Conservation (phyloP, 2,797 vertebrate genomes). For the Centroberyx gerrardi region DNA sequence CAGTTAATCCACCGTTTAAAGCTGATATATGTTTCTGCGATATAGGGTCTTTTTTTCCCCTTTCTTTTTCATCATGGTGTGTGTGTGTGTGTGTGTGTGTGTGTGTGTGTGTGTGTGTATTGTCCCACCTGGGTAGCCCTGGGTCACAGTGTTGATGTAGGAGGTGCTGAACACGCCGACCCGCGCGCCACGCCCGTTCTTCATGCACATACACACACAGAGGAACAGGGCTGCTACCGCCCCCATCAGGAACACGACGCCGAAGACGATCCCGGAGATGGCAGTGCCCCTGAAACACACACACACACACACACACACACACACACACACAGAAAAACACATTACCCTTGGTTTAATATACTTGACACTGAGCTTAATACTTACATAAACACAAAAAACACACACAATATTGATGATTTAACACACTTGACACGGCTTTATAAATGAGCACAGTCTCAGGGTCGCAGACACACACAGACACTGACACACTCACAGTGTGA, state of each 20-base stretch:
- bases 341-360: neutral
- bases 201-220: slow-evolving; percentile 94
- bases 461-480: too few species aligned
- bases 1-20: too few species aligned
- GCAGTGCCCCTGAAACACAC: slow-evolving; percentile 89
- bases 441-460: too few species aligned
- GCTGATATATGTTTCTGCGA: too few species aligned
- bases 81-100: slow-evolving; percentile 15
- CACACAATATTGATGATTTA: too few species aligned
- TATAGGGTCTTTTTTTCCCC: too few species aligned
- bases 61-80: neutral
- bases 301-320: slow-evolving; percentile 49
- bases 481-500: neutral
- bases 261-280: slow-evolving; percentile 94
- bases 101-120: slow-evolving; percentile 10
- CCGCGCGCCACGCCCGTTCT: slow-evolving; percentile 87
- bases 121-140: slow-evolving; percentile 87
- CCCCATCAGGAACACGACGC: slow-evolving; percentile 94
- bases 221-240: slow-evolving; percentile 91
- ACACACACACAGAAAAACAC: slow-evolving; percentile 26
- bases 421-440: neutral
- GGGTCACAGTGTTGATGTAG: slow-evolving; percentile 89
- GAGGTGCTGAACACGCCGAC: slow-evolving; percentile 89
- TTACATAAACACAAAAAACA: too few species aligned
- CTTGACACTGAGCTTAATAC: neutral